A percentile compares a stretch with the other conserved stretches of the same genome.
Conservation (phyloP, 2,797 vertebrate genomes). For the Falco rusticolus region DNA sequence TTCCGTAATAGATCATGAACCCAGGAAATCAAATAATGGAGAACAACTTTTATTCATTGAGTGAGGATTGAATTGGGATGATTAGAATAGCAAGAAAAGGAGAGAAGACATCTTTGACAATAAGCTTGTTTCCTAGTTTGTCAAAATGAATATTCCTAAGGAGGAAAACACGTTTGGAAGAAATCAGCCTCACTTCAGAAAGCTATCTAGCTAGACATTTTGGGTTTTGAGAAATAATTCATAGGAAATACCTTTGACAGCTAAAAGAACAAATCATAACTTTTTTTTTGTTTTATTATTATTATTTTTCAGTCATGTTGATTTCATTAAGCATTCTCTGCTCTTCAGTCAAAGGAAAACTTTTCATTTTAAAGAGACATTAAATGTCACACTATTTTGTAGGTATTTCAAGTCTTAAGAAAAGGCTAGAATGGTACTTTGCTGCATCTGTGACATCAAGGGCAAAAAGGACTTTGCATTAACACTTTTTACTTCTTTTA, state of each 20-base stretch:
- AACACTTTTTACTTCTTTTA: not conserved
- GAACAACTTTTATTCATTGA: not conserved
- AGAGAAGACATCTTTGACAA: not conserved
- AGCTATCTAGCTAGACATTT: not conserved
- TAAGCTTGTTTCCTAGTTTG: not conserved
- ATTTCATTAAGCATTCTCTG: not conserved
- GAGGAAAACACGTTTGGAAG: not conserved
- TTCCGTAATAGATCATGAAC: not conserved
- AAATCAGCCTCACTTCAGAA: not conserved
- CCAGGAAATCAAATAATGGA: not conserved
- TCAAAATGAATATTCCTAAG: not conserved
- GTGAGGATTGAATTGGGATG: not conserved
- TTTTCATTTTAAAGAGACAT: not conserved
- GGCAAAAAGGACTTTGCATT: not conserved
- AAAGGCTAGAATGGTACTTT: not conserved
- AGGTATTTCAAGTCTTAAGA: not conserved
- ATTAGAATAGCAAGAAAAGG: not conserved
- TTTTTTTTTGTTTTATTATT: accelerated
- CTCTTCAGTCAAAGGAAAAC: not conserved
- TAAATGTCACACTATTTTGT: not conserved
- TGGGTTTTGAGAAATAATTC: not conserved
- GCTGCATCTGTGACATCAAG: not conserved
- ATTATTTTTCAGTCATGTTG: not conserved
- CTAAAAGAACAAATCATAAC: not conserved
- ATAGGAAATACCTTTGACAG: not conserved